Conservation (phyloP, 2,888 invertebrate species). For the Aproaerema taeniolella region DNA sequence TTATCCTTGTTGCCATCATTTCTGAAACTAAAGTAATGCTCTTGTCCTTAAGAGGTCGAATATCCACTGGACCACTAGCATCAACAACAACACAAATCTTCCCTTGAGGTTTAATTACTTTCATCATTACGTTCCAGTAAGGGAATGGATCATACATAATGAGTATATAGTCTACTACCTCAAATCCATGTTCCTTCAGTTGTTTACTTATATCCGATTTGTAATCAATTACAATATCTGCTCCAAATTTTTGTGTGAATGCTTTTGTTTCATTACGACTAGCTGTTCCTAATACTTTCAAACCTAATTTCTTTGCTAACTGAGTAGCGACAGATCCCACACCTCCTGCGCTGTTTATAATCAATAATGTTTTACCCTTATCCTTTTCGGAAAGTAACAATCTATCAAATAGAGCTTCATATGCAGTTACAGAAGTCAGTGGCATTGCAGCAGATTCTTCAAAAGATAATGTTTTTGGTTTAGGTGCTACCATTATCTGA, state of each 20-base stretch:
- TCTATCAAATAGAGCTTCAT: slow-evolving; percentile 53
- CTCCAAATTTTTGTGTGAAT: slow-evolving; percentile 46
- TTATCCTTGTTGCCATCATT: slow-evolving; percentile 55
- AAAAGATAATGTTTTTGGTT: slow-evolving; percentile 54
- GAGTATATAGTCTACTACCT: slow-evolving; percentile 52
- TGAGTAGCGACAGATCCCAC: slow-evolving; percentile 63
- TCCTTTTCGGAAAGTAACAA: slow-evolving; percentile 52
- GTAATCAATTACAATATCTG: slow-evolving; percentile 54
- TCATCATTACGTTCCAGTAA: slow-evolving; percentile 58
- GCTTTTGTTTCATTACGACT: slow-evolving; percentile 48
- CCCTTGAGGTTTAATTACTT: slow-evolving; percentile 57
- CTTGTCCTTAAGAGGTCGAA: slow-evolving; percentile 52
- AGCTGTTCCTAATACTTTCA: slow-evolving; percentile 61
- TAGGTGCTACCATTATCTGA: slow-evolving; percentile 46
- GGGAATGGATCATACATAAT: slow-evolving; percentile 62
- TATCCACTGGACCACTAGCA: slow-evolving; percentile 48
- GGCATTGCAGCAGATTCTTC: slow-evolving; percentile 68
- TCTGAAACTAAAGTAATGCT: slow-evolving; percentile 56
- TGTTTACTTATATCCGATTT: slow-evolving; percentile 47
- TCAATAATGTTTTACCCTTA: slow-evolving; percentile 49
- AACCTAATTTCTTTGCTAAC: slow-evolving; percentile 48
- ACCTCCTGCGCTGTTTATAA: slow-evolving; percentile 64
- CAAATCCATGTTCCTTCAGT: slow-evolving; percentile 43
- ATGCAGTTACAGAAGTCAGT: slow-evolving; percentile 52
- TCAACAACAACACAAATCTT: slow-evolving; percentile 61